Conservation (phyloP, 1,140 invertebrate genomes). For the Lepidurus apus region DNA sequence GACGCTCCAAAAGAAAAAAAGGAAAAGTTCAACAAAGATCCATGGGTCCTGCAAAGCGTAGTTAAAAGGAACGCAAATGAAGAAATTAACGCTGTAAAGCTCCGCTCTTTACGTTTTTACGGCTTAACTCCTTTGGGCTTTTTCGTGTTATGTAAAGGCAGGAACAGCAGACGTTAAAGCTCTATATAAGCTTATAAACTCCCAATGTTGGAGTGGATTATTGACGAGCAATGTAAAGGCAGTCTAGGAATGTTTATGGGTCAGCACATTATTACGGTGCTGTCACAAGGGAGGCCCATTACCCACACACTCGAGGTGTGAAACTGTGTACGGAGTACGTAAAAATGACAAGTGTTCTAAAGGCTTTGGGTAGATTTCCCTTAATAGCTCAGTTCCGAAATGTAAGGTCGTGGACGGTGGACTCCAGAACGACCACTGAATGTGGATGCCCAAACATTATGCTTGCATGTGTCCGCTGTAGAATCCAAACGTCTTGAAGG, state of each 20-base stretch:
- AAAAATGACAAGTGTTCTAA: not conserved
- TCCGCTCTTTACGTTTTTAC: not conserved
- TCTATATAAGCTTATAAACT: no score
- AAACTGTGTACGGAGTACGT: not conserved
- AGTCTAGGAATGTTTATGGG: not conserved
- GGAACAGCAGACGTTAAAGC: not conserved
- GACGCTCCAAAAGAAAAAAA: not conserved
- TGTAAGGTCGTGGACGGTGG: not conserved
- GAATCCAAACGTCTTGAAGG: not conserved
- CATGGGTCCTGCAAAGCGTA: not conserved
- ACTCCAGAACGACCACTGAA: not conserved
- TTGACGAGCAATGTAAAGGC: not conserved
- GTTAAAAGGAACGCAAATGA: slow-evolving; percentile 10
- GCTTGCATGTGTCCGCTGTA: not conserved
- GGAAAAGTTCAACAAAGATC: slow-evolving; percentile 4
- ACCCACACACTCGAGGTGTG: not conserved
- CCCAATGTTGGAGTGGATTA: no score
- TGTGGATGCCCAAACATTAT: slow-evolving; percentile 14
- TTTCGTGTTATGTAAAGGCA: not conserved
- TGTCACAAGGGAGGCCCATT: not conserved
- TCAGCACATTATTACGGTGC: not conserved
- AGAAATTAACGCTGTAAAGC: slow-evolving; percentile 2
- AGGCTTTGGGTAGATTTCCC: not conserved
- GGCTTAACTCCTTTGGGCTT: not conserved
- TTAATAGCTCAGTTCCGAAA: slow-evolving; percentile 3